A percentile compares a stretch with the other conserved stretches of the same genome.
Evolutionary conservation across 2,113 vertebrate species (phyloP).

Genomic region (Machaerirhynchus nigripectus): DNA sequence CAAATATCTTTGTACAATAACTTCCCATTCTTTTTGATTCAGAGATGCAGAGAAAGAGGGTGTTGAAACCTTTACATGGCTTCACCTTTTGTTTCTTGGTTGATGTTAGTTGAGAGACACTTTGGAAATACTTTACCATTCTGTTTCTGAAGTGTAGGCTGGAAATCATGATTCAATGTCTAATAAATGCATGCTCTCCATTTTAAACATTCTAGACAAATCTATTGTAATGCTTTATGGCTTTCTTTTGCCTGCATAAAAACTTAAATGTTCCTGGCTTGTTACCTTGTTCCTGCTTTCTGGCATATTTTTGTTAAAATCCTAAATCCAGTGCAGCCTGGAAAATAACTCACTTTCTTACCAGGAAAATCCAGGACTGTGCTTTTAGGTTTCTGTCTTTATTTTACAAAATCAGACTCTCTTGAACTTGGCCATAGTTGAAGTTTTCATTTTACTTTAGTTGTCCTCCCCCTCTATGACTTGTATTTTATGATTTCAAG

Average conservation of each 20-base stretch:
- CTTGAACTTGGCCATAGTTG: background rate
- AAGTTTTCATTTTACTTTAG: background rate
- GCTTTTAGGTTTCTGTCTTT: background rate
- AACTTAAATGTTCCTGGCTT: background rate
- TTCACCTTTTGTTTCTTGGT: background rate
- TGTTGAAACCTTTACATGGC: background rate
- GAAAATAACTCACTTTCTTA: background rate
- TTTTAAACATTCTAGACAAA: background rate
- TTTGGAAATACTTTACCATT: background rate
- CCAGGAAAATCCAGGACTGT: background rate
- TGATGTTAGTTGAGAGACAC: background rate
- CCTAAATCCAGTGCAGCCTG: background rate
- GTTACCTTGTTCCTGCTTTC: background rate
- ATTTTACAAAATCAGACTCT: background rate
- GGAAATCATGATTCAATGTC: background rate
- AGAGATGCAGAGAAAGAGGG: background rate
- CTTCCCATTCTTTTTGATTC: background rate
- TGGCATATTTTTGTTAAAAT: background rate
- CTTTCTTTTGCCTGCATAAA: background rate
- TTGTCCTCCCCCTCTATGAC: background rate
- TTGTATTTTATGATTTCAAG: background rate
- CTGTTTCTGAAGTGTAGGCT: background rate
- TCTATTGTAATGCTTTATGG: background rate
- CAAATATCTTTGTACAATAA: background rate
- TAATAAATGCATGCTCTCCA: background rate